Evolutionary conservation across 2,797 vertebrate genomes (phyloP).

Genomic region (Odontamblyopus lacepedii): DNA sequence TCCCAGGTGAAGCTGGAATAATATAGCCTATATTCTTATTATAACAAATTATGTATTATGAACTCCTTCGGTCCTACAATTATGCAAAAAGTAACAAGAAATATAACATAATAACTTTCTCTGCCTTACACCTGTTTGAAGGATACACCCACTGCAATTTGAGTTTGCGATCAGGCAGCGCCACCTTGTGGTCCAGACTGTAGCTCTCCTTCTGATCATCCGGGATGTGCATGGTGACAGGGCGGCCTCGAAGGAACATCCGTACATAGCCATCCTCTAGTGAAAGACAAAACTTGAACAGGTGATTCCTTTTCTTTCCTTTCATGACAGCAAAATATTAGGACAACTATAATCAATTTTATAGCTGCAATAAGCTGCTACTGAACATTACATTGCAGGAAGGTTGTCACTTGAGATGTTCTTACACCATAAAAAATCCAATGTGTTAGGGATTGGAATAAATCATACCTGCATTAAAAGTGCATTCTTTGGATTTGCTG

Average conservation of each 20-base stretch:
- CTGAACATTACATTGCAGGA: not conserved
- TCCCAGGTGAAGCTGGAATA: accelerated
- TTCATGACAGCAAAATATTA: not conserved
- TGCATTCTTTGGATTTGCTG: conserved; percentile 91
- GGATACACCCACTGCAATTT: conserved; percentile 97
- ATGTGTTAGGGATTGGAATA: not conserved
- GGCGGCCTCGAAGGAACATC: conserved; percentile 90
- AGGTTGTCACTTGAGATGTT: not conserved
- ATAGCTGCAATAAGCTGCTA: not conserved
- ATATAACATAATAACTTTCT: not conserved
- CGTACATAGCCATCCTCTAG: conserved; percentile 89
- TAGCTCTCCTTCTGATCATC: conserved; percentile 79
- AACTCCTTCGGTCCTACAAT: not conserved
- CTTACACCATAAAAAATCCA: not conserved
- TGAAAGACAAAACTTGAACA: conserved; percentile 3
- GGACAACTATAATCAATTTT: not conserved
- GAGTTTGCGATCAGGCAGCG: conserved; percentile 80
- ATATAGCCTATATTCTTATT: not conserved
- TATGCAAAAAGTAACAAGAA: not conserved
- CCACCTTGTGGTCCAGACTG: conserved; percentile 82
- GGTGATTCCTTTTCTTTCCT: not conserved
- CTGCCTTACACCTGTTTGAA: conserved; percentile 35
- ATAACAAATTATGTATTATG: not conserved
- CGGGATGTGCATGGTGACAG: conserved; percentile 86
- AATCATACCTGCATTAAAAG: conserved; percentile 83